Percentiles rank a stretch among this genome's conserved stretches.
Evolutionary conservation across 2,113 vertebrate genomes (phyloP).

Genomic region (Ptilorrhoa leucosticta): DNA sequence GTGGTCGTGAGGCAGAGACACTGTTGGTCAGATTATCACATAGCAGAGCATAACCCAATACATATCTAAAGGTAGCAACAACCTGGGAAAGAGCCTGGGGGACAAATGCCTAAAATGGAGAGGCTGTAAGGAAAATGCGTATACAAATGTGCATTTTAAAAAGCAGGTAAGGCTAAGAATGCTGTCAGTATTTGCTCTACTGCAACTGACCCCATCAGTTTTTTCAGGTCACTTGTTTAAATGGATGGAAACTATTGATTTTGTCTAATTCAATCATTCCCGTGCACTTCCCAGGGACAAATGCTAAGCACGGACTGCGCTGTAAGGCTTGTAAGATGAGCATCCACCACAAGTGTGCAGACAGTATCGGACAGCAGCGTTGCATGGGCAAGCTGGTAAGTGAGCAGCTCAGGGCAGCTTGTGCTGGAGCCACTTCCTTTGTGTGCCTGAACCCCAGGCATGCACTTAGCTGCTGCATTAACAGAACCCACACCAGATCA

Average conservation of each 20-base stretch:
- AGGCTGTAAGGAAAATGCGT: background rate
- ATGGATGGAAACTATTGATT: conserved; percentile 56
- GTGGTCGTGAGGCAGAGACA: background rate
- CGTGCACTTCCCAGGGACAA: conserved; percentile 79
- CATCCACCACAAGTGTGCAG: conserved; percentile 94
- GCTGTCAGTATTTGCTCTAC: background rate
- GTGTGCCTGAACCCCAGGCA: background rate
- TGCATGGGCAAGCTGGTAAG: conserved; percentile 99
- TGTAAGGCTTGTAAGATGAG: conserved; percentile 99
- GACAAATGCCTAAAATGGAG: background rate
- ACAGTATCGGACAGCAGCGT: conserved; percentile 85
- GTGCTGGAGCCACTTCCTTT: background rate
- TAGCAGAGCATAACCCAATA: background rate
- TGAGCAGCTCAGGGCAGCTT: background rate
- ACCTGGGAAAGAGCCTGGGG: background rate
- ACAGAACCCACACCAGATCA: background rate
- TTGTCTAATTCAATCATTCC: background rate
- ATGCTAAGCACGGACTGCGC: conserved; percentile 91
- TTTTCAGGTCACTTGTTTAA: conserved; percentile 2
- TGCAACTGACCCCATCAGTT: background rate
- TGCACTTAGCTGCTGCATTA: background rate
- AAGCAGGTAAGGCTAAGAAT: background rate
- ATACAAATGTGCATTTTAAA: background rate
- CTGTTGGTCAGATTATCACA: background rate
- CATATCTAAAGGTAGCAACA: background rate